Conservation (phyloP, 2,797 vertebrate species). For the Cyprinella venusta region DNA sequence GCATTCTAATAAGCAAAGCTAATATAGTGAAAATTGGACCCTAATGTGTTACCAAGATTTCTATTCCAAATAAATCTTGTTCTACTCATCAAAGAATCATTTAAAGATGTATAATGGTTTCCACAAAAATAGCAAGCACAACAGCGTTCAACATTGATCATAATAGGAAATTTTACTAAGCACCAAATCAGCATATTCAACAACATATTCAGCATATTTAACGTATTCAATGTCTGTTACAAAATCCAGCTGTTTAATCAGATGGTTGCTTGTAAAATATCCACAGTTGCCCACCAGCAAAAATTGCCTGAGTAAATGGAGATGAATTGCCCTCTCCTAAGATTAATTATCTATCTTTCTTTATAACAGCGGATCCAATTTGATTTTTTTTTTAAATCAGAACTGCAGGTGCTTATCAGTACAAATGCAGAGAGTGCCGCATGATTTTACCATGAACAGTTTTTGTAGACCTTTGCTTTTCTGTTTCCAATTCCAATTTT, state of each 20-base stretch:
- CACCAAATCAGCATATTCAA: not conserved
- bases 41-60: not conserved
- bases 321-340: constrained; percentile 5
- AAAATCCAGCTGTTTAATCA: constrained; percentile 36
- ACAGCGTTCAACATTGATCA: not conserved
- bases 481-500: not conserved
- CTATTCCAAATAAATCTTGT: not conserved
- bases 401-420: constrained; percentile 2
- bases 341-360: constrained; percentile 27
- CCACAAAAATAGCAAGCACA: not conserved
- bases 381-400: not conserved
- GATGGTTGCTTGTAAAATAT: constrained; percentile 16
- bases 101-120: not conserved
- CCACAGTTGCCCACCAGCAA: constrained; percentile 17
- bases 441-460: constrained; percentile 9
- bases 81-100: not conserved
- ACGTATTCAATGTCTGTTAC: not conserved
- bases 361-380: constrained; percentile 23
- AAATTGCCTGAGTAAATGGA: constrained; percentile 33
- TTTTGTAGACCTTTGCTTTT: not conserved
- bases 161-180: not conserved
- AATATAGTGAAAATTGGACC: no score
- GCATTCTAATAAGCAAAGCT: no score
- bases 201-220: no score
- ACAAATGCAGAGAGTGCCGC: not conserved